phyloP scores from a whole-genome alignment of 2,888 invertebrate species.

The Oxycera nigricornis region DNA sequence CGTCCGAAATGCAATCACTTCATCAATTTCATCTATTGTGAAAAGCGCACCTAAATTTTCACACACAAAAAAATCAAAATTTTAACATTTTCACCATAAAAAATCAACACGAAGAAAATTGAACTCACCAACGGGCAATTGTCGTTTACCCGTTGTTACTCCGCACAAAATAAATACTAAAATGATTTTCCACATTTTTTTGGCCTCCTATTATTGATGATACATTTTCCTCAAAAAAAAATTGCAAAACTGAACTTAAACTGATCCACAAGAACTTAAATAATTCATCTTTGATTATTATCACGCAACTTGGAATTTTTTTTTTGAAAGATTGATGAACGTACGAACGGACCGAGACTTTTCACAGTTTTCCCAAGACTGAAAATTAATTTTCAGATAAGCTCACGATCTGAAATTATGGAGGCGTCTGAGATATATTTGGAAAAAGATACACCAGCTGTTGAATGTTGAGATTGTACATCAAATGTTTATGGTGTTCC shows the following conservation, averaged over 20 bases:
- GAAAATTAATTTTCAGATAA: conserved; percentile 14
- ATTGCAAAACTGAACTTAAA: neutral
- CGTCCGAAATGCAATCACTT: conserved; percentile 68
- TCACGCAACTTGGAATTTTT: neutral
- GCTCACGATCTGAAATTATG: neutral
- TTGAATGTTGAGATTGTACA: too few relatives aligned
- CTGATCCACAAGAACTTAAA: neutral
- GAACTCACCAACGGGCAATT: conserved; percentile 25
- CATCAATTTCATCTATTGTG: conserved; percentile 64
- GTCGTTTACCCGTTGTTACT: neutral
- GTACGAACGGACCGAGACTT: neutral
- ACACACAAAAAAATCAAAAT: too few relatives aligned
- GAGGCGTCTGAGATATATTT: conserved; percentile 1
- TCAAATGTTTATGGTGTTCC: too few relatives aligned
- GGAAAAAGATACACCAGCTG: too few relatives aligned
- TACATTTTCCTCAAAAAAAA: neutral
- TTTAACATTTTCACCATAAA: neutral
- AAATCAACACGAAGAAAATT: neutral
- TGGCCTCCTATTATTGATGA: neutral
- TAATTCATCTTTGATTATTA: neutral
- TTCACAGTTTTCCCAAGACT: conserved; percentile 13
- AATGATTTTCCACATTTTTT: conserved; percentile 3
- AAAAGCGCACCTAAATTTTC: conserved; percentile 66
- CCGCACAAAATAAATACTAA: neutral
- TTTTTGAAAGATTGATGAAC: neutral